Base-by-base conservation (phyloP, 2,888 invertebrate species). In the Pristionchus exspectatus region DNA sequence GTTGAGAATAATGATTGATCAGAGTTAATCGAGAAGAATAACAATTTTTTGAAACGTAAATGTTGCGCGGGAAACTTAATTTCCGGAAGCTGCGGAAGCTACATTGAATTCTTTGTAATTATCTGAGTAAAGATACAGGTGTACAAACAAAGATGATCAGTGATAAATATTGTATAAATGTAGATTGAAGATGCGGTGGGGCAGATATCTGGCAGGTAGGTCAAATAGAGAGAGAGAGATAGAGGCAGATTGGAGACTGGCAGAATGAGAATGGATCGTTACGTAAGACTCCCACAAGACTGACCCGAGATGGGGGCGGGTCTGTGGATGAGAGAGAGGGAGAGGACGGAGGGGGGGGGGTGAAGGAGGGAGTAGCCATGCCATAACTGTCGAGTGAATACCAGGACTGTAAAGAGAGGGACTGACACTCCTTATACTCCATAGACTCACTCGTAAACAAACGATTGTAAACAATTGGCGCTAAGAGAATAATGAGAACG, bases 281-380 rank as follows among this genome's bases (percentile, higher is more conserved):
- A 27, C 74, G 74, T 24, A 74, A 74, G 74, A 74, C 38, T 74
- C 74, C 18, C 38, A 33, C 74, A 74, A 33, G 74, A 74, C 74
- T 74, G 74, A 74, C 74, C 74, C 74, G 74, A 74, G 74, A 38
- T 30, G 69, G 38, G 74, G 74, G 74, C 74, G 74, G 74, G 74
- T 21, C 59, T 59, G 5, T 38, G 38, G 38, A n/a, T 69, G 24
- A 69, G 69, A n/a, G 69, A 27, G 69, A 69, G 69, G 7, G 69
- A 16, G 38, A 38, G 38, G 16, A 3, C 3, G 59, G 7, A 16
- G 16, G 69, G 24, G 69, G 16, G 69, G 5, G 38, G 38, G 38
- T 3, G 38, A 38, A 5, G 38, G 38, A 38, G 38, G 21, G 74
- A 38, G 74, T 33, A 74, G 74, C 38, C 10, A 38, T n/a, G 38